Base-by-base conservation (phyloP, 1,140 invertebrate species). In the Helicoverpa zea region DNA sequence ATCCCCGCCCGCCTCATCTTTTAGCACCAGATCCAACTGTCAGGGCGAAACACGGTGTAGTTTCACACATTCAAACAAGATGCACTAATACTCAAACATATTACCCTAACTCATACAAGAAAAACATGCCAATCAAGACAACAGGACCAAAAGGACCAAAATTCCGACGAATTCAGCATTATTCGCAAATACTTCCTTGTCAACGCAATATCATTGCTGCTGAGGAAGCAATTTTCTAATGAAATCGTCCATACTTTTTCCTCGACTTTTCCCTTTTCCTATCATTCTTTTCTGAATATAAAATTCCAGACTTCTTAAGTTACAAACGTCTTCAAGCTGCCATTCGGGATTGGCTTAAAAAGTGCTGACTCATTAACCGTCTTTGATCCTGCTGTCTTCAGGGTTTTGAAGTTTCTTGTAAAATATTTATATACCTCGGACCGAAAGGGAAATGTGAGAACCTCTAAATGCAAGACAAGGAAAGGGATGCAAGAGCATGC, bases 1-100 rank as follows among this genome's bases (percentile, higher is more conserved):
- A 95, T 99, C 98, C 83, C 98, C 98, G 83, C 98, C 98, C 87
- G 97, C 96, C 92, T 98, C 97, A 91, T 97, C 97, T 95, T 98
- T 98, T 91, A 98, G 97, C 95, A 98, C 97, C 95, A 99, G 96
- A 96, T 99, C 98, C 95, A 99, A 96, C 97, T 99, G 96, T 90
- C 95, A 95, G 94, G 95, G 86, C 73, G 87, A 84, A 88, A 83
- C 29, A 80, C 54, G 83, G 85, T 90, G 75, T 78, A 82, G 78
- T 77, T 70, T 81, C 66, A 81, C 64, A 80, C 64, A 83, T 81
- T 70, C 70, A 63, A n/a, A 58, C 63, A 79, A 73, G 59, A 75
- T 74, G 56, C 76, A 72, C 73, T 80, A 80, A 64, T 30, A 61
- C 73, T 43, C 35, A 43, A 43, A 43, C 35, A 43, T 43, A 43